Conservation (phyloP, 2,797 vertebrate genomes). For the Paratrypauchen microcephalus region DNA sequence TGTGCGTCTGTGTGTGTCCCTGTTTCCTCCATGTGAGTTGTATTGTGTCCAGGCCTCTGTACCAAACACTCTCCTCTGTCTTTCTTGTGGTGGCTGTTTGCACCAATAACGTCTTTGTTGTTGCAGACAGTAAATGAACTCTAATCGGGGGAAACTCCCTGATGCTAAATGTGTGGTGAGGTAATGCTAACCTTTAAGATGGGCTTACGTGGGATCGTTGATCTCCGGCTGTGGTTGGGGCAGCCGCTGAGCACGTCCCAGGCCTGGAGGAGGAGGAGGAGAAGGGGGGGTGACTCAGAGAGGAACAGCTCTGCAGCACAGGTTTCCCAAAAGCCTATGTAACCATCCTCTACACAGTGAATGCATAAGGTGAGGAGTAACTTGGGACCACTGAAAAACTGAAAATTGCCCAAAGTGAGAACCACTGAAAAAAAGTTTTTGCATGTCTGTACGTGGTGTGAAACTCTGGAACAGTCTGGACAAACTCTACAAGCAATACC, state of each 20-base stretch:
- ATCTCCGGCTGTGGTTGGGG: constrained; percentile 46
- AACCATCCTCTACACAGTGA: too few species aligned
- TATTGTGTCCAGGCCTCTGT: background rate
- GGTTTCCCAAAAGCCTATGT: background rate
- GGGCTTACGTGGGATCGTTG: constrained; percentile 37
- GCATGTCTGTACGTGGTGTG: too few species aligned
- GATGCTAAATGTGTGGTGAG: constrained; percentile 35
- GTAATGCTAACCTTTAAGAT: constrained; percentile 37
- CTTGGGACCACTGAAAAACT: too few species aligned
- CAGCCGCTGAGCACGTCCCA: constrained; percentile 52
- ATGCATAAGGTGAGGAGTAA: too few species aligned
- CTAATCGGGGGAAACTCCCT: constrained; percentile 30
- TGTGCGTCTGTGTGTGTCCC: too few species aligned
- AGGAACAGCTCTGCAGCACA: background rate
- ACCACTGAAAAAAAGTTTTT: too few species aligned
- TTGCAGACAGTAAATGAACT: constrained; percentile 29
- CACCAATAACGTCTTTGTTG: constrained; percentile 12
- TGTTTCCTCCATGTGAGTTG: too few species aligned
- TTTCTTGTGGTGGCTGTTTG: constrained; percentile 15
- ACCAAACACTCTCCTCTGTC: background rate
- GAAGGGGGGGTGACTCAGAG: too few species aligned
- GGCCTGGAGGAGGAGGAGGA: constrained; percentile 38
- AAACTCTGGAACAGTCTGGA: too few species aligned
- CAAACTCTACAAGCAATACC: too few species aligned
- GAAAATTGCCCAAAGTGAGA: too few species aligned